Conservation (phyloP, 23 tunicate genomes). For the Trididemnum clinides region DNA sequence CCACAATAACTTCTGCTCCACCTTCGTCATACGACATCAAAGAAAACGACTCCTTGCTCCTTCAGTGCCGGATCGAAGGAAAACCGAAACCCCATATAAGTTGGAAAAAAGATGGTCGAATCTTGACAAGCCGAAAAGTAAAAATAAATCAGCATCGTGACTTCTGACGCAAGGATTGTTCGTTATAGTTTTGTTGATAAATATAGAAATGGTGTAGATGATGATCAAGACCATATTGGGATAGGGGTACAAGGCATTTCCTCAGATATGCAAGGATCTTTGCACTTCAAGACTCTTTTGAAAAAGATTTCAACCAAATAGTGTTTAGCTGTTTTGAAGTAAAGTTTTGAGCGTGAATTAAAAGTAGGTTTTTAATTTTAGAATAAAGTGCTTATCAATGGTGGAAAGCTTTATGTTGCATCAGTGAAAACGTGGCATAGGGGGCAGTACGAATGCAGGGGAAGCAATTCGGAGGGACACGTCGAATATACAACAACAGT, state of each 20-base stretch:
- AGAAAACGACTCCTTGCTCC: constrained; percentile 44
- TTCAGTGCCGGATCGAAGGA: constrained; percentile 67
- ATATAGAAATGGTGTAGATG: too few species aligned
- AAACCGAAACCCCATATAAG: constrained; percentile 60
- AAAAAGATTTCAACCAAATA: too few species aligned
- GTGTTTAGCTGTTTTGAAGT: too few species aligned
- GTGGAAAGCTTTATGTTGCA: constrained; percentile 41
- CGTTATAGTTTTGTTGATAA: too few species aligned
- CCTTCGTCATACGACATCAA: constrained; percentile 27
- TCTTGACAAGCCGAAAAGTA: constrained; percentile 59
- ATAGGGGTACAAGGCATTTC: too few species aligned
- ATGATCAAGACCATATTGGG: too few species aligned
- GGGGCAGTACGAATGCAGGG: constrained; percentile 75
- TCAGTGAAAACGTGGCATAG: constrained; percentile 38
- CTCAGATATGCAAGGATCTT: too few species aligned
- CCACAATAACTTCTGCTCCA: constrained; percentile 59
- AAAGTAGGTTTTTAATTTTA: too few species aligned
- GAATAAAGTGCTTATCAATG: constrained; percentile 52
- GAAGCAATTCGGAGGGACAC: constrained; percentile 47
- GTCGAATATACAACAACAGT: constrained; percentile 73
- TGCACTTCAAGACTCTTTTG: too few species aligned
- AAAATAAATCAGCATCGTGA: too few species aligned
- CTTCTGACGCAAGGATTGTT: too few species aligned
- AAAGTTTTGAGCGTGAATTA: too few species aligned
- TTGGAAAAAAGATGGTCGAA: constrained; percentile 77